Base-by-base conservation (phyloP, 2,888 invertebrate species). In the Drosophila phalerata region DNA sequence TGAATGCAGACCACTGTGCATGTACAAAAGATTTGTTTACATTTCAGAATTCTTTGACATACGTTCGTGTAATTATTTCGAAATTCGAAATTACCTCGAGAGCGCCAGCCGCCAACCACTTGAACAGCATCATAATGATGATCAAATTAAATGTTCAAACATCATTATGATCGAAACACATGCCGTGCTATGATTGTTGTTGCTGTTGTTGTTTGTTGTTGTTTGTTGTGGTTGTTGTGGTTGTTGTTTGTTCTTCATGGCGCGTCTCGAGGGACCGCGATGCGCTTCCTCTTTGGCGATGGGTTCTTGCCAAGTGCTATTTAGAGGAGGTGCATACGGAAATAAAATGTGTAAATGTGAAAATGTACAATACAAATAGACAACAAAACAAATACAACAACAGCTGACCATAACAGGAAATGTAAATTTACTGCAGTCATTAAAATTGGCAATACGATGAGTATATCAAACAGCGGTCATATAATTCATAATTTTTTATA, bases 231-330 rank as follows among this genome's bases (percentile, higher is more conserved):
- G n/a, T 19, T 38, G 13, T 45, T 69, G 60, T 60, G 57, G 52
- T 32, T 60, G 28, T 53, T 70, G 65, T 66, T 61, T 81, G 79
- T 56, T 79, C 67, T 83, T 85, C 76, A 71, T 66, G 78, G 81
- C 77, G 57, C 43, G 85, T 57, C 78, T 77, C 75, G 53, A 28
- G 22, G 73, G 73, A 60, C 58, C 62, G 53, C 62, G 10, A 9
- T 65, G 79, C 83, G 87, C 89, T 88, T 84, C 84, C 84, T 84
- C 89, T 73, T 88, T 87, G 84, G 84, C 81, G 69, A 51, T 75
- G 84, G 87, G 75, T 81, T 58, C 56, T 63, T 84, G 84, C 84
- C 89, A 84, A 84, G 73, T 77, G 74, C 87, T 83, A 84, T 88
- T 88, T 88, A 74, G 81, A 86, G 69, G 70, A 61, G 73, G 30